Conservation (phyloP, 2,113 vertebrate genomes). For the Dicrurus megarhynchus region DNA sequence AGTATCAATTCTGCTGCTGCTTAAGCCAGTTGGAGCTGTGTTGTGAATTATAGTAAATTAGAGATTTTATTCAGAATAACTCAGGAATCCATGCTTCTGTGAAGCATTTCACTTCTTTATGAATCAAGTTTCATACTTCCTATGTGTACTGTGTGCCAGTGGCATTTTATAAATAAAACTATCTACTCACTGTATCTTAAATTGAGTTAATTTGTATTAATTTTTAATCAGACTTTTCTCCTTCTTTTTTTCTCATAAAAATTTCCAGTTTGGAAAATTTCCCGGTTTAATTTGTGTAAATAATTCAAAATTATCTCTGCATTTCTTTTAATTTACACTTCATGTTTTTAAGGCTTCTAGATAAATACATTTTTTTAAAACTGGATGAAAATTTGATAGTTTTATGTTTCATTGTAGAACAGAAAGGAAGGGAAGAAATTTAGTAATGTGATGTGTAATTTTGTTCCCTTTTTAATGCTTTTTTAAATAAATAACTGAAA, state of each 20-base stretch:
- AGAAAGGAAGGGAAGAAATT: neutral
- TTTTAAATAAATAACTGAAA: neutral
- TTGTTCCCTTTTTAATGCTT: neutral
- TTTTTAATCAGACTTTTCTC: neutral
- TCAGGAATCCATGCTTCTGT: slow-evolving; percentile 37
- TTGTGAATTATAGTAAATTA: neutral
- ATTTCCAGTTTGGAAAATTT: neutral
- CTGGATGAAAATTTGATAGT: neutral
- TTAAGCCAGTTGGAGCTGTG: neutral
- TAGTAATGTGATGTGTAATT: neutral
- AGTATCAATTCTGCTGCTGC: neutral
- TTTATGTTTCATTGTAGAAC: neutral
- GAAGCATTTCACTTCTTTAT: slow-evolving; percentile 20
- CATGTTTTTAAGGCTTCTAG: neutral
- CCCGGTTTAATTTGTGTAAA: neutral
- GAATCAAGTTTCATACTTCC: neutral
- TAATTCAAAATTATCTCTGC: neutral
- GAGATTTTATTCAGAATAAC: neutral
- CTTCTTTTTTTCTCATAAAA: neutral
- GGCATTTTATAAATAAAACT: slow-evolving; percentile 42
- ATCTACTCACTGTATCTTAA: neutral
- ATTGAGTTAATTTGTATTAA: neutral
- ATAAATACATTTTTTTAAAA: neutral
- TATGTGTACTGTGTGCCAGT: neutral
- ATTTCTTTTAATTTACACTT: neutral